Base-by-base conservation (phyloP, 2,888 invertebrate species). In the Steinernema carpocapsae region DNA sequence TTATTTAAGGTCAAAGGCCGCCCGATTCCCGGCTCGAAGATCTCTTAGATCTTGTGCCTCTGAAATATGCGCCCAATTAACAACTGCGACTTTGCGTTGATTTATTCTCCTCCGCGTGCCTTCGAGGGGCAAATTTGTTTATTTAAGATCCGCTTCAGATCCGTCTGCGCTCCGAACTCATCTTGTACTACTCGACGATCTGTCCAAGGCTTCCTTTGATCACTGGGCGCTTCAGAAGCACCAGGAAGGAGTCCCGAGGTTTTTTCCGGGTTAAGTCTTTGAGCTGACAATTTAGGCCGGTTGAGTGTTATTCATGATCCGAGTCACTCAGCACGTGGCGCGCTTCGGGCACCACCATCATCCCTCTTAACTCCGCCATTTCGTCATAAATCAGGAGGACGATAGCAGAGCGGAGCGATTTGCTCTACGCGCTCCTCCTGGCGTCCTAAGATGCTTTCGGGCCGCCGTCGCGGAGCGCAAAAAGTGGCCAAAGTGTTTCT, bases 361-460 rank as follows among this genome's bases (percentile, higher is more conserved):
- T 37, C 37, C 10, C 37, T 37, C 64, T 64, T 64, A 64, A 29
- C 64, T 64, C 64, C 64, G 64, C 64, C 29, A 64, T 32, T 64
- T 64, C n/a, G 37, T 64, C 64, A 64, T 64, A 64, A 64, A 64
- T 64, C 64, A 64, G 64, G 17, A 37, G 37, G 37, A 37, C 37
- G 37, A n/a, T n/a, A n/a, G n/a, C 37, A 10, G 37, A 37, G 48
- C 26, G 32, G 64, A 64, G 64, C 64, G 17, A 26, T 56, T 56
- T 56, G 56, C 56, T 24, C 26, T 56, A 48, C 48, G 48, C 48
- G 17, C 48, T 17, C 48, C n/a, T 19, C 19, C 48, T 4, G 48
- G n/a, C 10, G 48, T 4, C 64, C 64, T 64, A 29, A 29, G 64
- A 64, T 22, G 14, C 64, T 64, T 32, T 32, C 26, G 17, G 64